These are phyloP conservation scores for Tachuris rubrigastra DNA, from an alignment of 2,113 vertebrate genomes.

Conservation along the genomic window DNA sequence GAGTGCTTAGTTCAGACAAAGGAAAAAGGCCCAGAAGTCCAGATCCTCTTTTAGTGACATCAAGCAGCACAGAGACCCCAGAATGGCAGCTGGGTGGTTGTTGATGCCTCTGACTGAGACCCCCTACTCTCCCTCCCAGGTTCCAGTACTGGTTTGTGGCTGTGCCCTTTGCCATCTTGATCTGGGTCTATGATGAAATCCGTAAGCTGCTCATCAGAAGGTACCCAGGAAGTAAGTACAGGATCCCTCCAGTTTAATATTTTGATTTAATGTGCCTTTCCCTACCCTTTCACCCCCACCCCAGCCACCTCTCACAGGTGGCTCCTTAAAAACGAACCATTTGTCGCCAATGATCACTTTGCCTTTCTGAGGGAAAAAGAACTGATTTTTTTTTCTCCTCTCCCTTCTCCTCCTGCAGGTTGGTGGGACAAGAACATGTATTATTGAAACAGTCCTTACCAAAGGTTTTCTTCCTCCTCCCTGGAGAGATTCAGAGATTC, in stretches of 20 bases:
- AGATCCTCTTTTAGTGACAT: neutral
- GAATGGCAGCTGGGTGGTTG: neutral
- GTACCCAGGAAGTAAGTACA: constrained; percentile 79
- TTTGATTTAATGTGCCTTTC: neutral
- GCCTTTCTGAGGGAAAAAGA: neutral
- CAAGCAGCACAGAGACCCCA: neutral
- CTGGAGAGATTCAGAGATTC: neutral
- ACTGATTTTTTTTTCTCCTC: neutral
- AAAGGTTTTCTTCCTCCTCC: neutral
- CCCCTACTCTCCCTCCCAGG: constrained; percentile 33
- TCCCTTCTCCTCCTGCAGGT: constrained; percentile 50
- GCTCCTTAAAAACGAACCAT: neutral
- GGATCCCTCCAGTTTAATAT: too few species aligned
- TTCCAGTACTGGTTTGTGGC: constrained; percentile 81
- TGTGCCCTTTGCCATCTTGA: constrained; percentile 72
- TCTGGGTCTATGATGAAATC: constrained; percentile 81
- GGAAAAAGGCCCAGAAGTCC: neutral
- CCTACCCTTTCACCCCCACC: neutral
- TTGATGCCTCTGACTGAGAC: neutral
- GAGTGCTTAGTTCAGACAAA: neutral
- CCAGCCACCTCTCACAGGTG: too few species aligned
- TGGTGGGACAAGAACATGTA: constrained; percentile 87
- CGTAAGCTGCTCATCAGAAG: constrained; percentile 79
- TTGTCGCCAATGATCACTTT: neutral
- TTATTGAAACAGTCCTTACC: constrained; percentile 56